Percentiles rank a stretch among this genome's conserved stretches.
Conservation (phyloP, 1,140 invertebrate species). For the Himalopsyche phryganea region DNA sequence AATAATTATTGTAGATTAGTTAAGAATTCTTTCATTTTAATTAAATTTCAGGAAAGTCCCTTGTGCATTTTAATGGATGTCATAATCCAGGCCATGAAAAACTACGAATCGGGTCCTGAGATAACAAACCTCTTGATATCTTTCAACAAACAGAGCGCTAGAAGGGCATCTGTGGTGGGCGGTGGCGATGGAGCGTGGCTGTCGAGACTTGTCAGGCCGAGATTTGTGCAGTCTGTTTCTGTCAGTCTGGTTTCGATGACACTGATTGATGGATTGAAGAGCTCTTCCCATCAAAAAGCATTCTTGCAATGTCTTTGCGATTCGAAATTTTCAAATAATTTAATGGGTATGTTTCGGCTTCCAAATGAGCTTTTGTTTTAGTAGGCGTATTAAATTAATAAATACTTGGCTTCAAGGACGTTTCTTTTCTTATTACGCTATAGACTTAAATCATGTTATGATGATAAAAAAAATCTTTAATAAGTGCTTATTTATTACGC, state of each 20-base stretch:
- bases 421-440: no score
- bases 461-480: no score
- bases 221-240: conserved; percentile 42
- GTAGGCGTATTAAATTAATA: no score
- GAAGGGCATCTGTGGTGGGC: conserved; percentile 39
- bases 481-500: no score
- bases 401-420: no score
- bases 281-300: conserved; percentile 54
- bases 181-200: conserved; percentile 50
- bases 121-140: conserved; percentile 30
- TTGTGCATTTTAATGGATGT: conserved; percentile 53
- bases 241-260: conserved; percentile 53
- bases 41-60: conserved; percentile 56
- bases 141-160: conserved; percentile 39
- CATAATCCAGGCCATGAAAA: conserved; percentile 12
- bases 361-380: not conserved
- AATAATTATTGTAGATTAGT: no score
- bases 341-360: conserved; percentile 47
- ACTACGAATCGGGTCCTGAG: conserved; percentile 37
- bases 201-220: conserved; percentile 44
- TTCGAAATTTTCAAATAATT: conserved; percentile 52
- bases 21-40: no score
- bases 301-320: conserved; percentile 53
- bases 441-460: no score
- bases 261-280: conserved; percentile 53